A percentile compares a stretch with the other conserved stretches of the same genome.
Conservation (phyloP, 2,797 vertebrate genomes). For the Myotis pilosus region DNA sequence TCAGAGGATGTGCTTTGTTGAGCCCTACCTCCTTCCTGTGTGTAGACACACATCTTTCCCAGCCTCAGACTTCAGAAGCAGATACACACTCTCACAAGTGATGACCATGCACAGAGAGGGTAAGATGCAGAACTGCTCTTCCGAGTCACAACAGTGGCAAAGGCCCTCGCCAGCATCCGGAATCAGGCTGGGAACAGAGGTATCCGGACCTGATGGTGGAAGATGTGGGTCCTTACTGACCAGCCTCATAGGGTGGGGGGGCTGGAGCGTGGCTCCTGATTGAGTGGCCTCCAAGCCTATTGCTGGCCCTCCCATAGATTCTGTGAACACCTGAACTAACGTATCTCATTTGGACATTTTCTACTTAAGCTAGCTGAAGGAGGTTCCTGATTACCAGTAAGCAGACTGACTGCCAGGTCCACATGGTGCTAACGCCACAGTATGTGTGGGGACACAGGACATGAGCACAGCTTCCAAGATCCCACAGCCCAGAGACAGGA, state of each 20-base stretch:
- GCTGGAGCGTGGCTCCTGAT: background rate
- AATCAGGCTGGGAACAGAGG: background rate
- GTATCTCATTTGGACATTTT: background rate
- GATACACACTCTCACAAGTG: background rate
- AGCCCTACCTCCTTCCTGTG: background rate
- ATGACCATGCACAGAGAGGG: background rate
- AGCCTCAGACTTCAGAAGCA: background rate
- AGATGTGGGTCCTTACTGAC: background rate
- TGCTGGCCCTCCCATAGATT: background rate
- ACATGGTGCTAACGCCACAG: background rate
- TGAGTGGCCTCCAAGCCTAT: background rate
- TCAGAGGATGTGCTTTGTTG: background rate
- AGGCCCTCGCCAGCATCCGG: too few relatives aligned
- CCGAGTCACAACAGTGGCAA: background rate
- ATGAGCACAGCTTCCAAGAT: background rate
- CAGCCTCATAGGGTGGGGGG: accelerated
- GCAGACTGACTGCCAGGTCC: background rate
- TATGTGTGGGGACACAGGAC: background rate
- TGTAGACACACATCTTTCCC: background rate
- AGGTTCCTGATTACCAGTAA: background rate
- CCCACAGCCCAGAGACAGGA: background rate
- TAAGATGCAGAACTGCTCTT: background rate
- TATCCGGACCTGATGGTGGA: background rate
- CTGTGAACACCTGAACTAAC: background rate
- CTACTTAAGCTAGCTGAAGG: background rate